Conservation (phyloP, 2,113 vertebrate species). For the Verasper variegatus region DNA sequence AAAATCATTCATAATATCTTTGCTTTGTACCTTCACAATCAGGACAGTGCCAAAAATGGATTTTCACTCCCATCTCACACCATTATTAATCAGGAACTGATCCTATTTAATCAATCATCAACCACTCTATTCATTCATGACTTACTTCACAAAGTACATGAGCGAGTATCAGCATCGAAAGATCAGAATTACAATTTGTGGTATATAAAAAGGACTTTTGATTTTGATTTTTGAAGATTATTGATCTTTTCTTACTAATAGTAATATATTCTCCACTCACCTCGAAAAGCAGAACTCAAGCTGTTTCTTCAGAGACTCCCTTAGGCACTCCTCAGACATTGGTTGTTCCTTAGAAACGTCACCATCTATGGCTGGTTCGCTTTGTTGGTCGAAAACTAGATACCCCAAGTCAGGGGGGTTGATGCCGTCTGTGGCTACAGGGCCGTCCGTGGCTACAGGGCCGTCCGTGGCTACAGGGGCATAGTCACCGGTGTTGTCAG, state of each 20-base stretch:
- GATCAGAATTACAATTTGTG: neutral
- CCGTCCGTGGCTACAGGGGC: conserved; percentile 44
- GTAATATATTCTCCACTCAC: conserved; percentile 66
- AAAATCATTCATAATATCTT: neutral
- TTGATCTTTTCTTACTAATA: neutral
- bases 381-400: conserved; percentile 67
- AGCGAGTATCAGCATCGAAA: neutral
- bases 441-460: conserved; percentile 37
- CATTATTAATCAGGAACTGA: no score
- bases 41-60: neutral
- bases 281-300: conserved; percentile 97
- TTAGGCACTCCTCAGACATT: conserved; percentile 87
- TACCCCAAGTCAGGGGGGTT: conserved; percentile 65
- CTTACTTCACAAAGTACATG: no score
- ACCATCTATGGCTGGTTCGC: conserved; percentile 74
- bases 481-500: conserved; percentile 48
- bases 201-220: neutral
- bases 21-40: neutral
- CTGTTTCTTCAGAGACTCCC: conserved; percentile 93
- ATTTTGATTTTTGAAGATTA: no score
- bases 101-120: no score
- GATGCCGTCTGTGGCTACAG: conserved; percentile 54
- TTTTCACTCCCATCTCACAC: no score
- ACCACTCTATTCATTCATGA: no score
- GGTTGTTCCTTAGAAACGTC: conserved; percentile 73